A percentile compares a stretch with the other conserved stretches of the same genome.
Conservation (phyloP, 2,888 invertebrate species). For the Acrobasis suavella region DNA sequence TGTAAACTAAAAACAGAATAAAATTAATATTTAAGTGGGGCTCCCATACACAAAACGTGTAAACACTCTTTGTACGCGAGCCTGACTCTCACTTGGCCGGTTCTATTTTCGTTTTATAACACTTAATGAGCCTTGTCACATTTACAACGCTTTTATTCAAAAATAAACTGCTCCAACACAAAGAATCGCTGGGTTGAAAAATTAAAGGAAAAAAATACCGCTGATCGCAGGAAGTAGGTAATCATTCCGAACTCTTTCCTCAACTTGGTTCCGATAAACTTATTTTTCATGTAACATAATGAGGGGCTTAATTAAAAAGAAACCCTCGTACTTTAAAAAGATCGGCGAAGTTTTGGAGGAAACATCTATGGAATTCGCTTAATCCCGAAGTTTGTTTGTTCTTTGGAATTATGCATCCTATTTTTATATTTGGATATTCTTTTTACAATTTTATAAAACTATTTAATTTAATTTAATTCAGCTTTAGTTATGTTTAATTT, state of each 20-base stretch:
- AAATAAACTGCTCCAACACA: neutral
- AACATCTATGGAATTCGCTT: conserved; percentile 35
- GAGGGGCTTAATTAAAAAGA: conserved; percentile 41
- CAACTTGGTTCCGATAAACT: conserved; percentile 30
- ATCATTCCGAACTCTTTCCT: conserved; percentile 26
- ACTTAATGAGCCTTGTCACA: no score
- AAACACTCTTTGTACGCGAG: no score
- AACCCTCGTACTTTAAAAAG: conserved; percentile 30
- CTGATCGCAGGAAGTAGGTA: conserved; percentile 24
- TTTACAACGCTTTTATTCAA: neutral
- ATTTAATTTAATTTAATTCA: no score
- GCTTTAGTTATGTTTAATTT: no score
- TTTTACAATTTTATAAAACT: no score
- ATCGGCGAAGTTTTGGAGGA: conserved; percentile 31
- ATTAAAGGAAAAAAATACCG: conserved; percentile 7
- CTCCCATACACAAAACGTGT: no score
- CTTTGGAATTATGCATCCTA: conserved; percentile 14
- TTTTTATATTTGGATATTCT: neutral
- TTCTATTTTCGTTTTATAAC: no score
- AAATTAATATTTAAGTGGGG: no score
- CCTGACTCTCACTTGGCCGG: no score
- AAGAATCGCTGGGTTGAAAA: neutral
- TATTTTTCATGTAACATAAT: conserved; percentile 33
- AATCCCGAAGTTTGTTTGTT: conserved; percentile 27
- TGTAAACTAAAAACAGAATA: no score